Evolutionary conservation across 2,797 vertebrate species (phyloP), one percentile per base, ranked within the genome.

Genomic region (Fistularia commersonii): DNA sequence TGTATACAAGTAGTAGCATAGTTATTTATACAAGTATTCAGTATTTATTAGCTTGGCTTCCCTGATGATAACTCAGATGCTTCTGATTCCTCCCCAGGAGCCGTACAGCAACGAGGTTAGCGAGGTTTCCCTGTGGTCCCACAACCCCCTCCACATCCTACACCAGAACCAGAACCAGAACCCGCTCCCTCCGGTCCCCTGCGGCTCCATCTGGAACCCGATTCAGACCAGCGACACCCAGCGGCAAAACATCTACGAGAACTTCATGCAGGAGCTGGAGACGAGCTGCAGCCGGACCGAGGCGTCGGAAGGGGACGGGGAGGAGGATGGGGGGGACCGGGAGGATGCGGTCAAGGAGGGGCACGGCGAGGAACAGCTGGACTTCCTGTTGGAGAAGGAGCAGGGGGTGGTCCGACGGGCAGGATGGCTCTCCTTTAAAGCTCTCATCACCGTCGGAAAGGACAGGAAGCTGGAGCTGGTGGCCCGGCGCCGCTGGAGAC

Each of bases 261-360:
- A 91, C 65, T 98, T 97, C 87, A 96, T 95, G 94, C 86, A 92
- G 3, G 94, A 97, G 79, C 72, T 97, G 77, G 93, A 95, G 67
- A 88, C 90, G 48, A 89, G 91, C 66, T 88, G 89, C 69, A 83
- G 88, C 12, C 62, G 45, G 42, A 69, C 80, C 1, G 83, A 84
- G 63, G 58, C 69, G 0, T 87, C 82, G 0, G 87, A 89, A 53
- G 74, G 31, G 1, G 86, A 82, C 12, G 70, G 41, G 0, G 81
- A 85, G 3, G 81, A 70, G 1, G 80, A 11, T 3, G 68, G 85
- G 0, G 86, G 0, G 69, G 86, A 0, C 87, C 91, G 12, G 46
- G 69, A 49, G 0, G 82, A 76, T 5, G 61, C 40, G 5, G 64
- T 41, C 41, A 72, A 54, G 3, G 75, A 78, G 23, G 69, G 70